Percentiles rank a stretch among this genome's conserved stretches.
Evolutionary conservation across 2,113 vertebrate species (phyloP).

Genomic region (Lophius piscatorius): DNA sequence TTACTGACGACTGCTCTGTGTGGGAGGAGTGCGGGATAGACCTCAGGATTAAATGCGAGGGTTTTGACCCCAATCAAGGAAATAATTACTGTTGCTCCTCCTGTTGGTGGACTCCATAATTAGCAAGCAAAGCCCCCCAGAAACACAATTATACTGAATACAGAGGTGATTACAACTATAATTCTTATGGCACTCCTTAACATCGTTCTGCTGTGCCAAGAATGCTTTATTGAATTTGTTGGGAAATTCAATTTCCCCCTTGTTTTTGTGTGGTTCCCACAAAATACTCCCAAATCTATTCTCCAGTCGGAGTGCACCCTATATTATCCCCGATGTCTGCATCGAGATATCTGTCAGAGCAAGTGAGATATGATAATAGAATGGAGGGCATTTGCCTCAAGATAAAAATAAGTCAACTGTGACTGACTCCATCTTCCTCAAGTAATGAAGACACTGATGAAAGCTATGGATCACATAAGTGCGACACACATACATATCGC

Average conservation of each 20-base stretch:
- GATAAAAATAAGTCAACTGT: conserved; percentile 66
- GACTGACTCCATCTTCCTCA: conserved; percentile 68
- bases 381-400: conserved; percentile 54
- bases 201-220: conserved; percentile 34
- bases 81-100: conserved; percentile 74
- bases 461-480: conserved; percentile 51
- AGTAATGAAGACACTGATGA: conserved; percentile 64
- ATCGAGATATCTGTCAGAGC: conserved; percentile 53
- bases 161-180: conserved; percentile 65
- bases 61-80: conserved; percentile 77
- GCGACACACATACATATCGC: neutral
- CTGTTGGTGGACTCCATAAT: conserved; percentile 67
- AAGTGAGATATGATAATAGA: conserved; percentile 60
- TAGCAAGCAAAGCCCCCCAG: conserved; percentile 60
- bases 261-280: conserved; percentile 5
- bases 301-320: conserved; percentile 2
- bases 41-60: conserved; percentile 67
- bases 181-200: conserved; percentile 53
- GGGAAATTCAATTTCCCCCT: conserved; percentile 25
- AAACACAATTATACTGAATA: conserved; percentile 64
- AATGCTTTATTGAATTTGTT: conserved; percentile 42
- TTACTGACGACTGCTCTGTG: conserved; percentile 52
- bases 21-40: conserved; percentile 40
- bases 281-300: conserved; percentile 31
- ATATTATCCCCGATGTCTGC: conserved; percentile 24